Evolutionary conservation across 2,888 invertebrate species (phyloP).

Genomic region (Tromatobia lineatoria): DNA sequence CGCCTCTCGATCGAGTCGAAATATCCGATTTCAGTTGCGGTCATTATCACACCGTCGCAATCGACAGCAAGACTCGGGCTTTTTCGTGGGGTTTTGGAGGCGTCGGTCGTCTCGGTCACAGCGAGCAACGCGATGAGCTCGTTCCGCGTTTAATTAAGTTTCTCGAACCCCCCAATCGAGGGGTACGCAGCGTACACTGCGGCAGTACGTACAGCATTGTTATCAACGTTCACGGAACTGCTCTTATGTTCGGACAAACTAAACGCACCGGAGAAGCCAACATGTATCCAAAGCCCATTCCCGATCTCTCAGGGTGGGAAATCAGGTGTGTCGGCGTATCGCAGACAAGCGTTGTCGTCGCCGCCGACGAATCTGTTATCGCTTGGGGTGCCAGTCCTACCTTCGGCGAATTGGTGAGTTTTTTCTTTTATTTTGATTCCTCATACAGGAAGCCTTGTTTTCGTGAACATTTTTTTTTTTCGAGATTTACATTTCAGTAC

Average conservation of each 20-base stretch:
- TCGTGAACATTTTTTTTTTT: no score
- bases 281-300: constrained; percentile 98
- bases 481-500: no score
- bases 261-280: constrained; percentile 98
- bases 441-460: no score
- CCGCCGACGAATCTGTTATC: constrained; percentile 96
- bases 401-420: constrained; percentile 94
- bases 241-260: constrained; percentile 93
- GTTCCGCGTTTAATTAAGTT: constrained; percentile 94
- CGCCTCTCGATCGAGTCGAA: constrained; percentile 93
- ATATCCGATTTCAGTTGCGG: constrained; percentile 97
- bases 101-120: constrained; percentile 96
- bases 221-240: constrained; percentile 88
- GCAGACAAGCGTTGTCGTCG: constrained; percentile 93
- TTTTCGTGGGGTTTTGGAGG: constrained; percentile 99
- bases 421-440: background rate
- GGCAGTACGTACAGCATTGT: constrained; percentile 96
- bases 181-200: constrained; percentile 93
- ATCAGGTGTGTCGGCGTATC: constrained; percentile 94
- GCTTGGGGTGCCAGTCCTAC: constrained; percentile 98
- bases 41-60: constrained; percentile 95
- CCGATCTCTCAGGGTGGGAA: constrained; percentile 97
- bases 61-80: constrained; percentile 95
- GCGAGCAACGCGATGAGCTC: constrained; percentile 96
- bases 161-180: constrained; percentile 94